These are phyloP conservation scores for Gymnoscelis rufifasciata DNA, from an alignment of 2,888 invertebrate species.

Conservation along the genomic window DNA sequence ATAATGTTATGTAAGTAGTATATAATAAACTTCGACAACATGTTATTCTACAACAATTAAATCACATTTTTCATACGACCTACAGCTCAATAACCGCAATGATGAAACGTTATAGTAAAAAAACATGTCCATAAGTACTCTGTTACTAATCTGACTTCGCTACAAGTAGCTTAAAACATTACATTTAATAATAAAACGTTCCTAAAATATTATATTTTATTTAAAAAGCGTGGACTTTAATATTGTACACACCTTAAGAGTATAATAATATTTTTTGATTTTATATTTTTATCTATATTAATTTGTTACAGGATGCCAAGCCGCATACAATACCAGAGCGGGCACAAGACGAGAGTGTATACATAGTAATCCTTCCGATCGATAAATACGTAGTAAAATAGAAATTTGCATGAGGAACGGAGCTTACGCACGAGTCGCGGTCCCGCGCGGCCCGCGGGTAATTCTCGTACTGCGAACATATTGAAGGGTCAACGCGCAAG, in stretches of 20 bases:
- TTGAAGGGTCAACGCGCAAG: slow-evolving; percentile 70
- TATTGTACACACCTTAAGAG: slow-evolving; percentile 74
- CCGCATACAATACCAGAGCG: slow-evolving; percentile 75
- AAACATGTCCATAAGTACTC: slow-evolving; percentile 65
- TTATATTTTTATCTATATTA: slow-evolving; percentile 54
- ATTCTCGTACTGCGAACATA: slow-evolving; percentile 75
- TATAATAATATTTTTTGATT: slow-evolving; percentile 44
- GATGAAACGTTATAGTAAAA: slow-evolving; percentile 47
- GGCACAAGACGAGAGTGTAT: slow-evolving; percentile 60
- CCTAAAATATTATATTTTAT: slow-evolving; percentile 64
- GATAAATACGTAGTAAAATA: slow-evolving; percentile 73
- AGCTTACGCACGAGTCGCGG: slow-evolving; percentile 25
- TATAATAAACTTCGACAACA: slow-evolving; percentile 64
- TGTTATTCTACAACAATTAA: slow-evolving; percentile 72
- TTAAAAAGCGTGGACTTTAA: slow-evolving; percentile 63
- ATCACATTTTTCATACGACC: slow-evolving; percentile 68
- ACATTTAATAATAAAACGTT: slow-evolving; percentile 44
- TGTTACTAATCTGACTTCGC: slow-evolving; percentile 57
- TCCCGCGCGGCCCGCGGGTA: slow-evolving; percentile 23
- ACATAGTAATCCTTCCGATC: slow-evolving; percentile 56
- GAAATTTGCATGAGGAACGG: slow-evolving; percentile 48
- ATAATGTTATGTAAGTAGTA: slow-evolving; percentile 60
- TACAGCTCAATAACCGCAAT: slow-evolving; percentile 55
- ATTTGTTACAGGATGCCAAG: slow-evolving; percentile 69
- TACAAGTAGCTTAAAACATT: slow-evolving; percentile 77